Evolutionary conservation across 2,888 invertebrate species (phyloP).

Genomic region (Xanthia icteritia): DNA sequence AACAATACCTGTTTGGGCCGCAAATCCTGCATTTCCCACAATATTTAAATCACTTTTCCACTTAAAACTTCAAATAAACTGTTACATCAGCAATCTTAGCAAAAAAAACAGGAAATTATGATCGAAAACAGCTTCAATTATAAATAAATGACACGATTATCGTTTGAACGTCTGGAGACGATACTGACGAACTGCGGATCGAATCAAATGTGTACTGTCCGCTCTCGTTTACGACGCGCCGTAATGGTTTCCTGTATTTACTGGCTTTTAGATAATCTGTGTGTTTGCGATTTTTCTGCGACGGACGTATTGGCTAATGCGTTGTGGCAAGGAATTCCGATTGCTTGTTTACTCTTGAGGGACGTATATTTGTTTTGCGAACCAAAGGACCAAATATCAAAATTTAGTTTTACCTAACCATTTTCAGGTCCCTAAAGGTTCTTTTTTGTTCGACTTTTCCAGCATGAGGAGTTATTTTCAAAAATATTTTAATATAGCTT

Average conservation of each 20-base stretch:
- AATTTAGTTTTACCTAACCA: not conserved
- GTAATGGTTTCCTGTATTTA: constrained; percentile 82
- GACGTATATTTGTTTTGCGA: constrained; percentile 4
- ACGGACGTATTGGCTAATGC: constrained; percentile 51
- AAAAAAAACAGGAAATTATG: constrained; percentile 22
- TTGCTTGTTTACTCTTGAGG: constrained; percentile 16
- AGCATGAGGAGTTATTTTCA: not conserved
- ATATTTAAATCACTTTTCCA: constrained; percentile 23
- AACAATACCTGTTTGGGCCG: constrained; percentile 51
- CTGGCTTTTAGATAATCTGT: constrained; percentile 55
- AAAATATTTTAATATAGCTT: not conserved
- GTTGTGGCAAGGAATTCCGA: constrained; percentile 22
- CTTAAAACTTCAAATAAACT: constrained; percentile 2
- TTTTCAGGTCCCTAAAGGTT: too few relatives aligned
- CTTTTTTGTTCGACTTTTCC: not conserved
- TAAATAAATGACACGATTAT: constrained; percentile 63
- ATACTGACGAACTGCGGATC: constrained; percentile 63
- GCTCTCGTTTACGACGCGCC: constrained; percentile 75
- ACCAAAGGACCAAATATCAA: not conserved
- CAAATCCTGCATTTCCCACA: constrained; percentile 46
- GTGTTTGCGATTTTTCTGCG: constrained; percentile 54
- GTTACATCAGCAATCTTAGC: not conserved
- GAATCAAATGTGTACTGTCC: constrained; percentile 64
- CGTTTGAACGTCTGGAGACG: constrained; percentile 66
- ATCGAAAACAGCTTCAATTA: constrained; percentile 47